phyloP scores from a whole-genome alignment of 2,113 vertebrate genomes.

The Xiphorhynchus elegans region DNA sequence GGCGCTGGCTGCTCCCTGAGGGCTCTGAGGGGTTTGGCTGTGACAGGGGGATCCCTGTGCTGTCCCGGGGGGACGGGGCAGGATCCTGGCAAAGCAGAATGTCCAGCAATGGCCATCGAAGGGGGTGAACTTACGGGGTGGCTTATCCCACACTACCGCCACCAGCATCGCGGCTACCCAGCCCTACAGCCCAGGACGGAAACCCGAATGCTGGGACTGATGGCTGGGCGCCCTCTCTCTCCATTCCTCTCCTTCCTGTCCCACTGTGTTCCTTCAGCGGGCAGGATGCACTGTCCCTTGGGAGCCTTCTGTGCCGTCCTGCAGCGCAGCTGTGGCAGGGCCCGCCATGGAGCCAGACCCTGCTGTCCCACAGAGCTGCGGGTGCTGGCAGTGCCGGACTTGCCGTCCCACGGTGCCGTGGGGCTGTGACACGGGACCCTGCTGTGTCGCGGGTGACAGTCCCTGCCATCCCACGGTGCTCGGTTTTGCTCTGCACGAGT shows the following conservation, averaged over 20 bases:
- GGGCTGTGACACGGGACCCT: no score
- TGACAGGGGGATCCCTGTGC: no score
- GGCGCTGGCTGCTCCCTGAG: neutral
- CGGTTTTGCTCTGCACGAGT: neutral
- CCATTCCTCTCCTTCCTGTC: neutral
- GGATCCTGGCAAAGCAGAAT: accelerated
- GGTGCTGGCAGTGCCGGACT: neutral
- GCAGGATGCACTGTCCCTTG: neutral
- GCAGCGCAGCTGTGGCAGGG: accelerated
- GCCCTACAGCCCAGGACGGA: neutral
- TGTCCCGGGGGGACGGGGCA: no score
- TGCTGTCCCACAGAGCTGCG: accelerated
- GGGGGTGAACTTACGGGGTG: accelerated
- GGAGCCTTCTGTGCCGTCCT: neutral
- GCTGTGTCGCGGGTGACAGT: neutral
- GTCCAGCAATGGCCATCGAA: no score
- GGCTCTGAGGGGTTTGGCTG: accelerated
- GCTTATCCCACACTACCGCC: neutral
- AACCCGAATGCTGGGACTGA: neutral
- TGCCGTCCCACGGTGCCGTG: accelerated
- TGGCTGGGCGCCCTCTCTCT: neutral
- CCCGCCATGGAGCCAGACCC: accelerated
- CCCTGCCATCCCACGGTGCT: neutral
- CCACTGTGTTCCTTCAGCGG: neutral
- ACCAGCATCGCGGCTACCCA: accelerated